These are phyloP conservation scores for Dendroctonus valens DNA, from an alignment of 1,140 invertebrate genomes.

Conservation along the genomic window DNA sequence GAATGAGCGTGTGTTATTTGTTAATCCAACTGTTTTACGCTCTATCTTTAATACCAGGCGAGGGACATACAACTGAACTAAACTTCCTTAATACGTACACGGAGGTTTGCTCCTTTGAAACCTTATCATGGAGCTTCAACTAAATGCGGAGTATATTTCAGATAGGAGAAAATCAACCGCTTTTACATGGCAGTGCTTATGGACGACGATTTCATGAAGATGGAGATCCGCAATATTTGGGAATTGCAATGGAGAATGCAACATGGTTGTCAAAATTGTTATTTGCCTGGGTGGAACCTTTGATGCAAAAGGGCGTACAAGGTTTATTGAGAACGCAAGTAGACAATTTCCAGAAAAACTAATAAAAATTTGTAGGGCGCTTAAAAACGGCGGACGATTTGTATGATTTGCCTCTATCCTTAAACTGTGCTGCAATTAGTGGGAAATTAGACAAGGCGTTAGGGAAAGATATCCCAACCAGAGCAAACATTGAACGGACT, in stretches of 20 bases:
- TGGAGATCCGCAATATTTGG: constrained; percentile 67
- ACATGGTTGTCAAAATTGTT: constrained; percentile 71
- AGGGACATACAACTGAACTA: constrained; percentile 43
- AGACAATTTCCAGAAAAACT: constrained; percentile 5
- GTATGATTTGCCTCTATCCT: constrained; percentile 75
- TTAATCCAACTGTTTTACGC: constrained; percentile 60
- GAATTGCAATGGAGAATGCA: constrained; percentile 76
- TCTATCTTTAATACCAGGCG: constrained; percentile 61
- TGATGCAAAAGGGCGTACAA: constrained; percentile 79
- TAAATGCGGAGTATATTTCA: constrained; percentile 18
- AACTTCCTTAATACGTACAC: constrained; percentile 33
- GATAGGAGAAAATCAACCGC: constrained; percentile 52
- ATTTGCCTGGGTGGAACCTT: constrained; percentile 85
- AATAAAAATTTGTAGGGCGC: constrained; percentile 39
- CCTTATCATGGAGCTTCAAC: no score
- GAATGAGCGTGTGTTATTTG: constrained; percentile 53
- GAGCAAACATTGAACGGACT: no score
- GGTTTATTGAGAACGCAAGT: constrained; percentile 45
- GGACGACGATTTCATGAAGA: constrained; percentile 61
- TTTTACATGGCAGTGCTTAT: constrained; percentile 54
- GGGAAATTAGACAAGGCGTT: constrained; percentile 12
- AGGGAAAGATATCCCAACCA: no score
- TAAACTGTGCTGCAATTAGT: constrained; percentile 56
- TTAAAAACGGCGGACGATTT: constrained; percentile 78
- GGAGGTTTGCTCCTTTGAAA: constrained; percentile 34